Evolutionary conservation across 2,113 vertebrate genomes (phyloP), one percentile per base, ranked within the genome.

Genomic region (Dunckerocampus dactyliophorus): DNA sequence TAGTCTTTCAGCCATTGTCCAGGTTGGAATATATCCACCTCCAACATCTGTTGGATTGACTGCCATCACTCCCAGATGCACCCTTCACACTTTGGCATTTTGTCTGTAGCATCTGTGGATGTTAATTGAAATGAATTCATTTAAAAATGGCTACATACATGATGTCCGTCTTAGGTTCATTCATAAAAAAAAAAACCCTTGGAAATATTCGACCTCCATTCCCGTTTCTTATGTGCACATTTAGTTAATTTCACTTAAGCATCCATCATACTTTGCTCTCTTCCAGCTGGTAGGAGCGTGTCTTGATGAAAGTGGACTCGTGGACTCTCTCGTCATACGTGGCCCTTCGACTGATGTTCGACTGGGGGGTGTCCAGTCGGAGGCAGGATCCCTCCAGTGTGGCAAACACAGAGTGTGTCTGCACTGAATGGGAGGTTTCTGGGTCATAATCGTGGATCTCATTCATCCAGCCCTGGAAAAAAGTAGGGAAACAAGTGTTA

Each of bases 401-500:
- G 52, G 87, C 92, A 3, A 88, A 90, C 71, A 94, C 93, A 0
- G 93, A 94, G 60, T 93, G 92, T 3, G 89, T 92, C 63, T 92
- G 85, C 0, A 89, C 89, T 0, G 91, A 87, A 64, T 93, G 92
- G 80, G 84, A 91, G 3, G 86, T 85, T 82, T 94, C 93, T 0
- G 93, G 91, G 69, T 94, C 89, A 0, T 96, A 96, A 12, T 28
- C 28, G 0, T 86, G 82, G 62, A 92, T 84, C 78, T 93, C 90
- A 72, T 93, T 95, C 92, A 96, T 92, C 94, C 94, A 96, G 45
- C 93, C 92, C 94, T 95, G 85, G 6, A n/a, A 74, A 60, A 2
- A 14, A 10, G 70, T 16, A 34, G 13, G 21, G 46, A 15, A 9
- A 15, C 8, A 48, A 20, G 47, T 22, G 22, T 17, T 49, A 5